These are phyloP conservation scores for Battus philenor DNA, from an alignment of 1,140 invertebrate species.

Conservation along the genomic window DNA sequence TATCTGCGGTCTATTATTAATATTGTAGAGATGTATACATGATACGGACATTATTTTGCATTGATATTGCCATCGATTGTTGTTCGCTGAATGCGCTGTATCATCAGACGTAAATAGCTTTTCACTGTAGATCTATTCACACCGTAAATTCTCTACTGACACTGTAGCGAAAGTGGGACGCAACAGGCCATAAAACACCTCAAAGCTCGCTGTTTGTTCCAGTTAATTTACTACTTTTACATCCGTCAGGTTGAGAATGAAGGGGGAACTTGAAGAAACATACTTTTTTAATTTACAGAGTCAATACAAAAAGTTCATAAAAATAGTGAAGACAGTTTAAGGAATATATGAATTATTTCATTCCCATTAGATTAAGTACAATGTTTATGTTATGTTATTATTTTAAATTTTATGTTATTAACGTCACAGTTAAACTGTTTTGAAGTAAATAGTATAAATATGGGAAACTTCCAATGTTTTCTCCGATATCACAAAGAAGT, in stretches of 20 bases:
- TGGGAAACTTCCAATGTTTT: too few relatives aligned
- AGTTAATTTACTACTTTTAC: slow-evolving; percentile 16
- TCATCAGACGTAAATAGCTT: slow-evolving; percentile 16
- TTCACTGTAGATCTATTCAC: slow-evolving; percentile 13
- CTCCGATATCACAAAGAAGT: neutral
- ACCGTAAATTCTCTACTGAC: slow-evolving; percentile 16
- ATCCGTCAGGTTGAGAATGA: slow-evolving; percentile 6
- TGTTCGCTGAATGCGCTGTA: slow-evolving; percentile 9
- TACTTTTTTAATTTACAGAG: slow-evolving; percentile 1
- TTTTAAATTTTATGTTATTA: too few relatives aligned
- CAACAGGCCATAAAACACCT: slow-evolving; percentile 16
- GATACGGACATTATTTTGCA: slow-evolving; percentile 7
- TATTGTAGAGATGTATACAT: neutral
- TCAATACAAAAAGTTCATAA: too few relatives aligned
- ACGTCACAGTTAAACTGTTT: too few relatives aligned
- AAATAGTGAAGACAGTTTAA: too few relatives aligned
- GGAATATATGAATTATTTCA: too few relatives aligned
- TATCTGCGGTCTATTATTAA: too few relatives aligned
- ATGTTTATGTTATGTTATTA: too few relatives aligned
- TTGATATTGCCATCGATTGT: slow-evolving; percentile 7
- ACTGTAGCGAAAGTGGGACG: slow-evolving; percentile 16
- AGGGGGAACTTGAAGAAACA: slow-evolving; percentile 7
- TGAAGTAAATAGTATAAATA: too few relatives aligned
- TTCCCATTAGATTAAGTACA: too few relatives aligned
- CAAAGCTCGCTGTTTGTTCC: slow-evolving; percentile 17